Evolutionary conservation across 2,797 vertebrate genomes (phyloP), one percentile per base, ranked within the genome.

Genomic region (Fratercula arctica): DNA sequence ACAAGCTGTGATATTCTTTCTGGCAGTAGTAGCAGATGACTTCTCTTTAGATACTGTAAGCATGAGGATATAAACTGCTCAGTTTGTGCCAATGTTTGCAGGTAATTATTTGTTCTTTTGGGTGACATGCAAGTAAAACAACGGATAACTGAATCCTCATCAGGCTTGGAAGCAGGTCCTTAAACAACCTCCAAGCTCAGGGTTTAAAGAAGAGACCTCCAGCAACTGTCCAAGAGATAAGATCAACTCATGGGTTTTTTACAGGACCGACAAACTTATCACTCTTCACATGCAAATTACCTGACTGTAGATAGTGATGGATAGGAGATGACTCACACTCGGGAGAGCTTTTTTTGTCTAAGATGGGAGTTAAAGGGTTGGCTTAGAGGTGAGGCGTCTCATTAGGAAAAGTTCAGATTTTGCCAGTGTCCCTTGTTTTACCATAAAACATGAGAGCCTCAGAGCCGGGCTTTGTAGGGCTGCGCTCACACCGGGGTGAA

Each of bases 181-280:
- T 85, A 89, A 95, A 73, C 29, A 90, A 89, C 26, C 68, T 90
- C 75, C 23, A 59, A 83, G 28, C 17, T 45, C 24, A 37, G 50
- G 31, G 46, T 90, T 96, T 93, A 88, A 92, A 86, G 69, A 87
- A 56, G 46, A 83, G 92, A 92, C 73, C 69, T 96, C 73, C 85
- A 91, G 89, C 69, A 87, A 83, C 70, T 90, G 93, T 37, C 87
- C 96, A 90, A 82, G 78, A 92, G 93, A 94, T 92, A 96, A 92
- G 37, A 96, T 95, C 93, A 83, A 63, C 76, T 76, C 91, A 82
- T 39, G 68, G 39, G 41, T 92, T 94, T 86, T 77, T 87, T 89
- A 74, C 25, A 80, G 80, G 86, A 85, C 64, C 57, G 75, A 90
- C 81, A 89, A 89, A 92, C 37, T 73, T 87, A 90, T 77, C 85